These are phyloP conservation scores for Drosophila pectinifera DNA, from an alignment of 1,140 invertebrate species.

Conservation along the genomic window DNA sequence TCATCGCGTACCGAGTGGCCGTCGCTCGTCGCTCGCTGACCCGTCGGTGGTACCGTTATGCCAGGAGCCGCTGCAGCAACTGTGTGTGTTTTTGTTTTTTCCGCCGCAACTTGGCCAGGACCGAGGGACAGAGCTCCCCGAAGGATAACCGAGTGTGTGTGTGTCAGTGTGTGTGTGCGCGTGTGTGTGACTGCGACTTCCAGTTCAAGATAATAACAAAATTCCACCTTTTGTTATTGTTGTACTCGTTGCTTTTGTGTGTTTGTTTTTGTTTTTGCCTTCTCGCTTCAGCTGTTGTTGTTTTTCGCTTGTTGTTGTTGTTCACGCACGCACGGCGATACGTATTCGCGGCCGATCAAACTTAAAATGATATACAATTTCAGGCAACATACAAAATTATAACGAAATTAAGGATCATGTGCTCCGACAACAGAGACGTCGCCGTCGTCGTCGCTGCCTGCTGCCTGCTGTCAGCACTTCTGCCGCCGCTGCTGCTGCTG, in stretches of 20 bases:
- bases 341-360: slow-evolving; percentile 85
- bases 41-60: slow-evolving; percentile 40
- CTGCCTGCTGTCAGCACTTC: slow-evolving; percentile 9
- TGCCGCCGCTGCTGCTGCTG: slow-evolving; percentile 3
- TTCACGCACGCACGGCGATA: slow-evolving; percentile 75
- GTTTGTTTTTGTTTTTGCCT: slow-evolving; percentile 17
- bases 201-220: slow-evolving; percentile 25
- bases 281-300: slow-evolving; percentile 3
- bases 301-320: slow-evolving; percentile 19
- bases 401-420: slow-evolving; percentile 85
- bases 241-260: slow-evolving; percentile 5
- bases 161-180: not conserved
- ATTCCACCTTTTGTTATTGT: slow-evolving; percentile 13
- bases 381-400: slow-evolving; percentile 85
- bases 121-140: slow-evolving; percentile 12
- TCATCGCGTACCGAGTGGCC: slow-evolving; percentile 13
- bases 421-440: slow-evolving; percentile 58
- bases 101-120: slow-evolving; percentile 14
- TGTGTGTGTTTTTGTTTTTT: slow-evolving; percentile 39
- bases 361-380: slow-evolving; percentile 85
- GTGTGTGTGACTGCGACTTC: not conserved
- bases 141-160: slow-evolving; percentile 1
- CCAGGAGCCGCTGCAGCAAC: slow-evolving; percentile 38
- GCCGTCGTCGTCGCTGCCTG: slow-evolving; percentile 37
- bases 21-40: slow-evolving; percentile 11